phyloP scores from a whole-genome alignment of 2,888 invertebrate genomes.

The Drosophila kanekoi region DNA sequence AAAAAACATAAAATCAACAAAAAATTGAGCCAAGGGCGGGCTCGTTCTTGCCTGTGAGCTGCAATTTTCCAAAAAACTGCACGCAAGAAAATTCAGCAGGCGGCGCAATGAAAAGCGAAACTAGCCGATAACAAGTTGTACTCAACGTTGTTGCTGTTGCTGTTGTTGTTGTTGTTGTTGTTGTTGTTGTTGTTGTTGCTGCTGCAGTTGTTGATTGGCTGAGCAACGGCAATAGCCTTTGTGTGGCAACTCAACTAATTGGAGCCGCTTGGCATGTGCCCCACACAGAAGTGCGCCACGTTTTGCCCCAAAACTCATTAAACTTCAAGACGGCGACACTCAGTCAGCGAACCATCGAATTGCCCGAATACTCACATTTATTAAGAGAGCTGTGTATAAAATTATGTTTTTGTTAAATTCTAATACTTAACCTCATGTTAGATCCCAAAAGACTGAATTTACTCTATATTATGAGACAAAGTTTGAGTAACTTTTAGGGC shows the following conservation, averaged over 20 bases:
- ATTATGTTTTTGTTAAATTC: no score
- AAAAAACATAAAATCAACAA: conserved; percentile 15
- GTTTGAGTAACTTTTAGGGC: neutral
- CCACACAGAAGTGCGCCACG: conserved; percentile 22
- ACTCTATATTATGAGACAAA: neutral
- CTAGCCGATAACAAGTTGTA: conserved; percentile 57
- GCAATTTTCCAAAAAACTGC: conserved; percentile 51
- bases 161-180: conserved; percentile 17
- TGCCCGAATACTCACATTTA: neutral
- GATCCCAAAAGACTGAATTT: neutral
- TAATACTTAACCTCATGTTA: no score
- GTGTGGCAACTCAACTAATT: conserved; percentile 54
- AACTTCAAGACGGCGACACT: conserved; percentile 47
- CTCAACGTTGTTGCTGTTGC: conserved; percentile 17
- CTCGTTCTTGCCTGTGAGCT: conserved; percentile 60
- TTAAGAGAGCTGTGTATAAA: no score
- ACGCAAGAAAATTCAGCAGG: conserved; percentile 51
- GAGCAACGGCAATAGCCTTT: conserved; percentile 33
- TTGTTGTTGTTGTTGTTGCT: conserved; percentile 18
- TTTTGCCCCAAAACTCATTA: conserved; percentile 42
- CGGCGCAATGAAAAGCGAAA: conserved; percentile 65
- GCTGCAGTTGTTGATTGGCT: conserved; percentile 31
- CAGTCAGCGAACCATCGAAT: conserved; percentile 51
- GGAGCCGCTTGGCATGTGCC: conserved; percentile 39
- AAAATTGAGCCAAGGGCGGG: conserved; percentile 76